Evolutionary conservation across 1,140 invertebrate species (phyloP).

Genomic region (Brachionus plicatilis): DNA sequence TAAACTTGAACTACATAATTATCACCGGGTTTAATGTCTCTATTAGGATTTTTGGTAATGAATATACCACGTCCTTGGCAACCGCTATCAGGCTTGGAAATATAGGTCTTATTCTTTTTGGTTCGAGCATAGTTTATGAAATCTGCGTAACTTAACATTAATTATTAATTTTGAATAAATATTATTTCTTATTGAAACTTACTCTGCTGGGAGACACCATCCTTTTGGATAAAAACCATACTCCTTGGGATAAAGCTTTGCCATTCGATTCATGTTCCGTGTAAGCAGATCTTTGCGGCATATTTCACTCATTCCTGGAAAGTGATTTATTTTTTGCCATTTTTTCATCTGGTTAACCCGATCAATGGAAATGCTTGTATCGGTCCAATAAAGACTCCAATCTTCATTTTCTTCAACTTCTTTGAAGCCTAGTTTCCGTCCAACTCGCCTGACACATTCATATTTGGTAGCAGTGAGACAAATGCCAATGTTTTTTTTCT

Average conservation of each 20-base stretch:
- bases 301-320: constrained; percentile 84
- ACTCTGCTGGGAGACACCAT: constrained; percentile 88
- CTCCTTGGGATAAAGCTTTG: constrained; percentile 74
- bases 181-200: background rate
- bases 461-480: constrained; percentile 36
- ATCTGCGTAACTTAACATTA: constrained; percentile 50
- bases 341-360: constrained; percentile 79
- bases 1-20: constrained; percentile 41
- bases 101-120: constrained; percentile 70
- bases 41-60: constrained; percentile 68
- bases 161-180: constrained; percentile 20
- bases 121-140: constrained; percentile 51
- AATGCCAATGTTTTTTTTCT: constrained; percentile 35
- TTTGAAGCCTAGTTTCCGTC: constrained; percentile 69
- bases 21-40: constrained; percentile 64
- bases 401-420: constrained; percentile 72
- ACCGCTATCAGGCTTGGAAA: constrained; percentile 78
- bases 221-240: constrained; percentile 85
- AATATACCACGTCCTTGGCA: constrained; percentile 80
- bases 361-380: constrained; percentile 72
- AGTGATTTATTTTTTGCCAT: constrained; percentile 79
- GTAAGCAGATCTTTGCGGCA: constrained; percentile 78
- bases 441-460: constrained; percentile 55
- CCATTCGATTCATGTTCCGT: constrained; percentile 76
- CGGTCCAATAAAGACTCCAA: constrained; percentile 85